Base-by-base conservation (phyloP, 1,140 invertebrate genomes). In the Thaumatotibia leucotreta region DNA sequence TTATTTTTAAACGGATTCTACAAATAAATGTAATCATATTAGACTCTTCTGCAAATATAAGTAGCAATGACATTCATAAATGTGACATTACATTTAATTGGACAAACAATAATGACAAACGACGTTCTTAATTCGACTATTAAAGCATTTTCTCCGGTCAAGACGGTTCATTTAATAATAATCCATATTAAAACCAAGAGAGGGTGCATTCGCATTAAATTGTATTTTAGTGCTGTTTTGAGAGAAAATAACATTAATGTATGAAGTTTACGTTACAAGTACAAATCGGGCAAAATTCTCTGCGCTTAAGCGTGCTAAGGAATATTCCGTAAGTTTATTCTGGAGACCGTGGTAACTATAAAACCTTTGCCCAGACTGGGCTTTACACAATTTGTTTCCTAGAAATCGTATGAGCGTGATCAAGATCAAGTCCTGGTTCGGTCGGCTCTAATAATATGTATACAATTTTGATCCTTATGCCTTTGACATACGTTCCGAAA, bases 231-330 rank as follows among this genome's bases (percentile, higher is more conserved):
- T 50, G 52, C 72, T 61, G 65, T 73, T 75, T 78, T 66, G 69
- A 73, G 72, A 73, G 72, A 76, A 84, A 80, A 83, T 79, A 78
- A 76, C 73, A 52, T 67, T 81, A 74, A 86, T 83, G 83, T 81
- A 83, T 76, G 75, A 69, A 32, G 70, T 70, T 78, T 73, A 74
- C 68, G 66, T 69, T 70, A 71, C 66, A 70, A 61, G 68, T 68
- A 50, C 64, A 67, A 68, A 80, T 72, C 66, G 79, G 82, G 81
- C 80, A 76, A 82, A 83, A 81, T 76, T 76, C 68, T 62, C n/a
- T 64, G 35, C n/a, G 35, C 35, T 5, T 14, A n/a, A 39, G 1
- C 33, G 10, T 54, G 23, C 27, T 22, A 22, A 22, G 22, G 50
- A 10, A 23, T 54, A 54, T n/a, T 54, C 23, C 22, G 9, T 14